A percentile compares a stretch with the other conserved stretches of the same genome.
Evolutionary conservation across 2,888 invertebrate genomes (phyloP).

Genomic region (Lithophane leautieri): DNA sequence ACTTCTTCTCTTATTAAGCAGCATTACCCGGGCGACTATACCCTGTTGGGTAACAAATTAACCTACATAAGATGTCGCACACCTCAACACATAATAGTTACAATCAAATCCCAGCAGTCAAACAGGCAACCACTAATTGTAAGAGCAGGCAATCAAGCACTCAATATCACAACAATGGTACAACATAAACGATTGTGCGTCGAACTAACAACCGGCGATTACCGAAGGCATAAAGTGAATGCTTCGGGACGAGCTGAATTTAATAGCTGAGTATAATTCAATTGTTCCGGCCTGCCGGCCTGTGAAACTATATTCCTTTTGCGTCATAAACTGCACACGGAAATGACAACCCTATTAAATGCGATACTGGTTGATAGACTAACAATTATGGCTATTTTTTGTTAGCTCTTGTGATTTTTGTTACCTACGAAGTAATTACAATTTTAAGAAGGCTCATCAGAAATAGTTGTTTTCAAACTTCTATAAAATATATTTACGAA

Average conservation of each 20-base stretch:
- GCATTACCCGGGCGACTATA: not conserved
- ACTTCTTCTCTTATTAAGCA: not conserved
- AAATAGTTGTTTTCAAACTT: not conserved
- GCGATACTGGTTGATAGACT: slow-evolving; percentile 33
- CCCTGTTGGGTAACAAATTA: not conserved
- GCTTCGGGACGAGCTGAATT: slow-evolving; percentile 73
- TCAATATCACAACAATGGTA: slow-evolving; percentile 46
- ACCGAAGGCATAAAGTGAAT: slow-evolving; percentile 74
- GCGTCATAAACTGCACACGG: slow-evolving; percentile 68
- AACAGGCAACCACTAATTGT: slow-evolving; percentile 47
- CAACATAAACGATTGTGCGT: slow-evolving; percentile 72
- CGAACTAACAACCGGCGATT: slow-evolving; percentile 73
- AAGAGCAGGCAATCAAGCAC: slow-evolving; percentile 39
- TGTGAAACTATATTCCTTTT: slow-evolving; percentile 84
- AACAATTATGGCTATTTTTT: slow-evolving; percentile 15
- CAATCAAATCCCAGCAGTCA: slow-evolving; percentile 32
- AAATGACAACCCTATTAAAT: slow-evolving; percentile 38
- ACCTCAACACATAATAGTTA: slow-evolving; percentile 15
- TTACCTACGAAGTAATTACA: not conserved
- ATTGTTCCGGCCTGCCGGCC: slow-evolving; percentile 84
- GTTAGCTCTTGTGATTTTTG: not conserved
- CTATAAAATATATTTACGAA: not conserved
- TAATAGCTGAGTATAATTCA: slow-evolving; percentile 86
- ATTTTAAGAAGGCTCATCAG: no score
- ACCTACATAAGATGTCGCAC: slow-evolving; percentile 9